Conservation (phyloP, 2,113 vertebrate genomes). For the Glareola pratincola region DNA sequence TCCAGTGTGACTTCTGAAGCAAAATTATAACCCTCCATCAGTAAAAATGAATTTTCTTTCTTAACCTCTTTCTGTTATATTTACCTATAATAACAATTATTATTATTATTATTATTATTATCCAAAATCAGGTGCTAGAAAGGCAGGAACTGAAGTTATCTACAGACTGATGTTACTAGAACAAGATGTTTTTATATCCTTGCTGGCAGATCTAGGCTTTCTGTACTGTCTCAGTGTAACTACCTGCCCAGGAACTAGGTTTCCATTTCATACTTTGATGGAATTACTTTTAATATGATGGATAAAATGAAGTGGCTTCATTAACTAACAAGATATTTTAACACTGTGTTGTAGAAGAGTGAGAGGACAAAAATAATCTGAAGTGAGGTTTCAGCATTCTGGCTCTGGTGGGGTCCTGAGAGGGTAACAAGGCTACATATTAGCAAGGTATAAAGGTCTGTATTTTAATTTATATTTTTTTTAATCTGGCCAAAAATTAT, state of each 20-base stretch:
- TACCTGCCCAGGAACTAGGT: neutral
- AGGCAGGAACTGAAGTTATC: neutral
- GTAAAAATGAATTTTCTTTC: neutral
- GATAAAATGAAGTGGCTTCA: neutral
- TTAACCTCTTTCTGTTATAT: neutral
- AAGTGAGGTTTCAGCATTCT: neutral
- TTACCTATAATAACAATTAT: neutral
- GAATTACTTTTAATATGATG: neutral
- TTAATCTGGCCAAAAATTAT: neutral
- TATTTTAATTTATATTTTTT: neutral
- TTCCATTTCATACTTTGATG: neutral
- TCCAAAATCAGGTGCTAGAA: neutral
- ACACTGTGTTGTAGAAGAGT: neutral
- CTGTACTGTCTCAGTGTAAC: neutral
- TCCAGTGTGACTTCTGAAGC: neutral
- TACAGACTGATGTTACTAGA: neutral
- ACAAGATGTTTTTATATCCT: neutral
- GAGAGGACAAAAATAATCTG: neutral
- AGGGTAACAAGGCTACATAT: neutral
- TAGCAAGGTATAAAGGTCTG: neutral
- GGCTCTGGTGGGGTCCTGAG: neutral
- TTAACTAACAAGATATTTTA: neutral
- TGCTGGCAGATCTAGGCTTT: neutral
- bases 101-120: no score
- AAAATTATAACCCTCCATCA: neutral